These are phyloP conservation scores for Sternarchorhynchus goeldii DNA, from an alignment of 2,797 vertebrate genomes.

Conservation along the genomic window DNA sequence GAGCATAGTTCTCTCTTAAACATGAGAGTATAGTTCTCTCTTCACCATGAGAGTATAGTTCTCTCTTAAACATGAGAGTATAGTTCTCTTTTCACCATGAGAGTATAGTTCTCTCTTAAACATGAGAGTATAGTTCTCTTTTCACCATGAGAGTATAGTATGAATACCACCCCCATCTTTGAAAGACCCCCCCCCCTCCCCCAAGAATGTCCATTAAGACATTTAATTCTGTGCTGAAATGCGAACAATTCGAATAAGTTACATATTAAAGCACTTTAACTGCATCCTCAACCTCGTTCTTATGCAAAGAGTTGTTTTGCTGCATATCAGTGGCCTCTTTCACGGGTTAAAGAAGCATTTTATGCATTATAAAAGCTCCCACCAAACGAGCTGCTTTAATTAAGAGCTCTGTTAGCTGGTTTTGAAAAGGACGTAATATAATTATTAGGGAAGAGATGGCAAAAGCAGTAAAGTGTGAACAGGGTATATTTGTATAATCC, in stretches of 20 bases:
- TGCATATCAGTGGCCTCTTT: conserved; percentile 30
- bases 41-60: too few relatives aligned
- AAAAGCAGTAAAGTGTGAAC: neutral
- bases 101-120: too few relatives aligned
- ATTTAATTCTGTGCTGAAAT: conserved; percentile 47
- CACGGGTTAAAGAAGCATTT: conserved; percentile 52
- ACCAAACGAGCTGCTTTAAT: conserved; percentile 49
- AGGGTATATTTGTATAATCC: too few relatives aligned
- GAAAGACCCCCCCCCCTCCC: conserved; percentile 31
- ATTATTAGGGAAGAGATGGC: conserved; percentile 35
- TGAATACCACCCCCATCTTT: conserved; percentile 42
- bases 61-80: too few relatives aligned
- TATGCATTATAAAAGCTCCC: conserved; percentile 47
- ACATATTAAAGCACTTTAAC: conserved; percentile 54
- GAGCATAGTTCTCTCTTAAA: too few relatives aligned
- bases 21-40: too few relatives aligned
- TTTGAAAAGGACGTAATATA: conserved; percentile 31
- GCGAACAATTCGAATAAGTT: conserved; percentile 52
- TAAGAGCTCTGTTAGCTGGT: conserved; percentile 40
- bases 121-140: too few relatives aligned
- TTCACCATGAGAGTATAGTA: neutral
- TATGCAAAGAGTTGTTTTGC: conserved; percentile 43
- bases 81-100: too few relatives aligned
- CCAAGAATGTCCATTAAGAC: conserved; percentile 52
- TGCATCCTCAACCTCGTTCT: conserved; percentile 39